Conservation (phyloP, 1,140 invertebrate species). For the Laupala kohalensis region DNA sequence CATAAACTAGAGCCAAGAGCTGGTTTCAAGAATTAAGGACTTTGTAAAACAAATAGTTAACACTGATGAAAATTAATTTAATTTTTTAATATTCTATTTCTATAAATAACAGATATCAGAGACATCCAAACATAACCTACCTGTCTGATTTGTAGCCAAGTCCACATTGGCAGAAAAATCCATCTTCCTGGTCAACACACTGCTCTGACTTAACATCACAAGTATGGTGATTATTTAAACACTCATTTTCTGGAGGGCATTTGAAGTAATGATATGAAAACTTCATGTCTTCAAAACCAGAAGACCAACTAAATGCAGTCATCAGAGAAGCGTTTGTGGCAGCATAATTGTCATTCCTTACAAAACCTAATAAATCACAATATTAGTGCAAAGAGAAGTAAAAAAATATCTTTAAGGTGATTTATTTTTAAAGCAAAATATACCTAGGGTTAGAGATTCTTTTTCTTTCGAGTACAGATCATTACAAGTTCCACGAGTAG, state of each 20-base stretch:
- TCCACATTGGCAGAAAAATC: constrained; percentile 79
- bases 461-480: constrained; percentile 25
- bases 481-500: constrained; percentile 52
- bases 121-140: constrained; percentile 12
- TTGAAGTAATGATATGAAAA: constrained; percentile 74
- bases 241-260: constrained; percentile 90
- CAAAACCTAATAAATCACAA: neutral
- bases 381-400: neutral
- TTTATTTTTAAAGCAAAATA: neutral
- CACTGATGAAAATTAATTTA: too few species aligned
- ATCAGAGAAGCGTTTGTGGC: neutral
- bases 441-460: neutral
- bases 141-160: constrained; percentile 44
- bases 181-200: constrained; percentile 57
- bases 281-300: neutral
- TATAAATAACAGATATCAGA: neutral
- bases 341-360: neutral
- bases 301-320: neutral
- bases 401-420: neutral
- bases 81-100: too few species aligned
- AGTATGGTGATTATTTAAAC: constrained; percentile 77
- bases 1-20: too few species aligned
- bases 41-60: too few species aligned
- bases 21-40: too few species aligned
- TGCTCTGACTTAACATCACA: constrained; percentile 76